Percentiles rank a stretch among this genome's conserved stretches.
phyloP scores from a whole-genome alignment of 2,113 vertebrate genomes.

The Hippolais icterina region DNA sequence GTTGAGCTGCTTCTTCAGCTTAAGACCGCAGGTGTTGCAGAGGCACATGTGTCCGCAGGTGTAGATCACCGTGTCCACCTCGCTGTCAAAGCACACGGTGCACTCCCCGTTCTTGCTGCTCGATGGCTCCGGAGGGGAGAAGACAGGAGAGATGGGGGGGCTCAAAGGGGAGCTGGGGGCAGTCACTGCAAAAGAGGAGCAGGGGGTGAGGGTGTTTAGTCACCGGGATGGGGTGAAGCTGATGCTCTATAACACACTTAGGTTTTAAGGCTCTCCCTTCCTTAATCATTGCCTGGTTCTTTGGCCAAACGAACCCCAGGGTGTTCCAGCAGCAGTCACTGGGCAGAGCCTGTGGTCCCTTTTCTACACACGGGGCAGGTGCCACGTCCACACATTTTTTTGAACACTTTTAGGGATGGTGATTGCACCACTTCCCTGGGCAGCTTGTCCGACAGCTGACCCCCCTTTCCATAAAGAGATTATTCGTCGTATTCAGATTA shows the following conservation, averaged over 20 bases:
- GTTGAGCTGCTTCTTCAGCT: conserved; percentile 91
- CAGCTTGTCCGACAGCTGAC: fast-evolving
- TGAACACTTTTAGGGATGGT: neutral
- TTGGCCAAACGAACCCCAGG: neutral
- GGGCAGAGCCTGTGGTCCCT: neutral
- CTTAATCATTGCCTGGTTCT: neutral
- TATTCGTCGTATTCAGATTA: neutral
- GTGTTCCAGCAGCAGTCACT: neutral
- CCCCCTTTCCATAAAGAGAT: neutral
- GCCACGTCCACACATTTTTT: neutral
- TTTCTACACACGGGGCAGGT: neutral
- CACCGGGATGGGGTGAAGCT: neutral
- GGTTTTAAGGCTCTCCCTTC: neutral
- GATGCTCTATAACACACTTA: fast-evolving
- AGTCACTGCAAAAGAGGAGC: conserved; percentile 79
- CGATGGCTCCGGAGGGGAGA: conserved; percentile 79
- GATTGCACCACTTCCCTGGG: neutral
- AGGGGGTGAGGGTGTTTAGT: neutral
- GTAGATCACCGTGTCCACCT: conserved; percentile 98
- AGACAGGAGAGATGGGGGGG: conserved; percentile 84
- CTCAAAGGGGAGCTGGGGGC: conserved; percentile 96
- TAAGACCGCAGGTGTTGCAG: conserved; percentile 93
- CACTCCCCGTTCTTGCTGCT: conserved; percentile 90
- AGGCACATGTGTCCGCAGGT: conserved; percentile 99
- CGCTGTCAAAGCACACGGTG: conserved; percentile 95